These are phyloP conservation scores for Dendropsophus ebraccatus DNA, from an alignment of 2,113 vertebrate species.

Conservation along the genomic window DNA sequence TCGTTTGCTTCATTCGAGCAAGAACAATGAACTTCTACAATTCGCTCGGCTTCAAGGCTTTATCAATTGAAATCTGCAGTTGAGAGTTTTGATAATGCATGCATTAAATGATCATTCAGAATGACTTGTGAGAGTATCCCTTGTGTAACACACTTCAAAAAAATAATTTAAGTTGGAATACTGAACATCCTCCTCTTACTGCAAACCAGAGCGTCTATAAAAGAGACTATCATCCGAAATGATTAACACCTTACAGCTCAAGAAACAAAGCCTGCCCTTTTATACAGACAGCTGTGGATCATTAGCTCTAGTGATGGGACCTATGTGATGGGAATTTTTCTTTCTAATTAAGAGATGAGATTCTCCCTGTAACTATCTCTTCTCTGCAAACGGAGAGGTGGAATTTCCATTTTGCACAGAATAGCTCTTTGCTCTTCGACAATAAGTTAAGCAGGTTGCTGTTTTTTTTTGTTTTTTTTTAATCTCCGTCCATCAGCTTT, in stretches of 20 bases:
- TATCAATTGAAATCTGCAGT: constrained; percentile 65
- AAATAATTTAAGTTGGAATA: constrained; percentile 77
- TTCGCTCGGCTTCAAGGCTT: constrained; percentile 44
- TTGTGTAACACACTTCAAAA: constrained; percentile 75
- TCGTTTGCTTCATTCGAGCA: constrained; percentile 38
- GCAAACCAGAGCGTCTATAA: constrained; percentile 77
- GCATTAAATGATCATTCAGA: constrained; percentile 68
- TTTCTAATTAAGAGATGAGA: constrained; percentile 80
- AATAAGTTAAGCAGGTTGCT: constrained; percentile 74
- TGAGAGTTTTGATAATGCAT: constrained; percentile 65
- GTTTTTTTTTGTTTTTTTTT: no score
- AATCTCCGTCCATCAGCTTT: constrained; percentile 65
- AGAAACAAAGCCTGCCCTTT: constrained; percentile 77
- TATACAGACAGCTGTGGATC: constrained; percentile 80
- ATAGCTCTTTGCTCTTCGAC: constrained; percentile 72
- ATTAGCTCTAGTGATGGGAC: constrained; percentile 79
- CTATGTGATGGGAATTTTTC: constrained; percentile 81
- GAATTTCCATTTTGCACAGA: constrained; percentile 68
- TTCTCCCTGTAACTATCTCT: constrained; percentile 74
- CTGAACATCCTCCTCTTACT: constrained; percentile 77
- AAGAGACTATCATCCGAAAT: constrained; percentile 78
- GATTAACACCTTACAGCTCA: constrained; percentile 79
- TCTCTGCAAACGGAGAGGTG: constrained; percentile 72
- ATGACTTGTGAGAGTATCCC: constrained; percentile 67
- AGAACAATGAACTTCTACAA: constrained; percentile 54